Evolutionary conservation across 2,113 vertebrate species (phyloP).

Genomic region (Tinamus guttatus): DNA sequence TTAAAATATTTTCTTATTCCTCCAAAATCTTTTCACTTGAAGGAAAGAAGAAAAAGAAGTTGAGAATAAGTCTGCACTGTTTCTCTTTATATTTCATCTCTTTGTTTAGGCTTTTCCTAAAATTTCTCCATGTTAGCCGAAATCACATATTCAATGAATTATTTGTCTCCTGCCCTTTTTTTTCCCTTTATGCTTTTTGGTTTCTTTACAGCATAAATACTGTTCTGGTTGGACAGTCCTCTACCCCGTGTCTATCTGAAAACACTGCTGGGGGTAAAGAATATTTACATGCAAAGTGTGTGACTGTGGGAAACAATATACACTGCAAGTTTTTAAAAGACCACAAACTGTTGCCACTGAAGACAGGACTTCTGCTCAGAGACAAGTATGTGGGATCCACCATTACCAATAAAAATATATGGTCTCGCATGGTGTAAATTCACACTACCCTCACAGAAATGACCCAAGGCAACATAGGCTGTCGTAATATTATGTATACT

Average conservation of each 20-base stretch:
- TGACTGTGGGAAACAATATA: neutral
- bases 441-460: neutral
- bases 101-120: neutral
- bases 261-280: neutral
- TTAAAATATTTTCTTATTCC: neutral
- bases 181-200: neutral
- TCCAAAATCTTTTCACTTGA: neutral
- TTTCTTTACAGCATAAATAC: neutral
- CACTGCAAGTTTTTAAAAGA: neutral
- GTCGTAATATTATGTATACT: neutral
- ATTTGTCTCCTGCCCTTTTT: neutral
- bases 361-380: neutral
- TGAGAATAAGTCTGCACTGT: neutral
- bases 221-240: neutral
- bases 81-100: neutral
- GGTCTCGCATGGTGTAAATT: neutral
- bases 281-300: neutral
- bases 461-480: neutral
- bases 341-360: neutral
- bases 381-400: neutral
- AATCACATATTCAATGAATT: neutral
- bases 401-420: neutral
- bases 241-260: neutral
- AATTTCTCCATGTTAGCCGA: neutral
- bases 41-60: neutral